Evolutionary conservation across 2,888 invertebrate genomes (phyloP).

Genomic region (Drosophila mayaguana): DNA sequence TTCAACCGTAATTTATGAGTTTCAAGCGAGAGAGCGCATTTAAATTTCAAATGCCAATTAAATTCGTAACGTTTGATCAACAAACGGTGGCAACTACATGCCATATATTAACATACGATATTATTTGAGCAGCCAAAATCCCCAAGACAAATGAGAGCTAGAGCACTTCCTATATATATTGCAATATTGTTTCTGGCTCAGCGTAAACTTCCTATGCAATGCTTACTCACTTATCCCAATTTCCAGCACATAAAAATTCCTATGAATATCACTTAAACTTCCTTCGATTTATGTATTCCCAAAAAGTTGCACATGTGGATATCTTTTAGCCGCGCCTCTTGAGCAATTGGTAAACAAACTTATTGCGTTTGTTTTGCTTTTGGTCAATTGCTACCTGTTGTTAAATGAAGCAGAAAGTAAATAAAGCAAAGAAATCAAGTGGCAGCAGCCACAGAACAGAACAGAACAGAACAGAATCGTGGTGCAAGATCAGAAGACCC

Average conservation of each 20-base stretch:
- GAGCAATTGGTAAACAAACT: slow-evolving; percentile 39
- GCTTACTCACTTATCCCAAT: neutral
- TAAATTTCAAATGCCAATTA: slow-evolving; percentile 57
- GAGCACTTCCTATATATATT: neutral
- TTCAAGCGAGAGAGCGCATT: slow-evolving; percentile 38
- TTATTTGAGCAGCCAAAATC: neutral
- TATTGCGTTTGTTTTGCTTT: slow-evolving; percentile 12
- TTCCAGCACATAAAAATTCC: slow-evolving; percentile 1
- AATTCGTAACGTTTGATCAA: slow-evolving; percentile 18
- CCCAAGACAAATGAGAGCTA: neutral
- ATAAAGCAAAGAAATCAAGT: slow-evolving; percentile 44
- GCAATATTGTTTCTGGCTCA: neutral
- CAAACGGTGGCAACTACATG: slow-evolving; percentile 23
- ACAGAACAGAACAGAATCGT: slow-evolving; percentile 24
- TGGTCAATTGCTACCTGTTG: slow-evolving; percentile 49
- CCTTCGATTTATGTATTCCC: slow-evolving; percentile 13
- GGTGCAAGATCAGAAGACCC: slow-evolving; percentile 49
- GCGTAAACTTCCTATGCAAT: slow-evolving; percentile 6
- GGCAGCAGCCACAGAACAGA: slow-evolving; percentile 19
- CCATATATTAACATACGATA: slow-evolving; percentile 33
- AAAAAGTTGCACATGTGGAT: slow-evolving; percentile 35
- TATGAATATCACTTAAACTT: slow-evolving; percentile 4
- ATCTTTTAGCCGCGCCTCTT: slow-evolving; percentile 18
- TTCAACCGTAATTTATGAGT: slow-evolving; percentile 52
- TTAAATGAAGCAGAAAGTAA: slow-evolving; percentile 67